These are phyloP conservation scores for Entomobrya multifasciata DNA, from an alignment of 2,888 invertebrate genomes.

Conservation along the genomic window DNA sequence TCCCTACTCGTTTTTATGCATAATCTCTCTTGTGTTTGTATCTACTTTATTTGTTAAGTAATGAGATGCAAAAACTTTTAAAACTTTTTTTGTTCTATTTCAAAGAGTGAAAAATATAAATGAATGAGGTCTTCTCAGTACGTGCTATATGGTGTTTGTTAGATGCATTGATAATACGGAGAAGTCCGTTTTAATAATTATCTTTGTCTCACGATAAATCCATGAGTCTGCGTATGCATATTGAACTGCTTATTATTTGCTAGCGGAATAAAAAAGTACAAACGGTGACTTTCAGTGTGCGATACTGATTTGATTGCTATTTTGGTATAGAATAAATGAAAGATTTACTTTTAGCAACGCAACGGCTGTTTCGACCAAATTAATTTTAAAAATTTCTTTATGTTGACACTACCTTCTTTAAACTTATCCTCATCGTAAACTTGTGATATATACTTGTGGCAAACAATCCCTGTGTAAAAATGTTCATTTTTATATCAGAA, in stretches of 20 bases:
- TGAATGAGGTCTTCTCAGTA: conserved; percentile 10
- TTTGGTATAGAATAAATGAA: too few relatives aligned
- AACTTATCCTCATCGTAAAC: too few relatives aligned
- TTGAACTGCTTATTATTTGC: not conserved
- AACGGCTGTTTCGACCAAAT: too few relatives aligned
- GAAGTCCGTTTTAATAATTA: conserved; percentile 55
- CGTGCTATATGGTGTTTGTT: conserved; percentile 22
- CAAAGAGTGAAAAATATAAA: conserved; percentile 42
- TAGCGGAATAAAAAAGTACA: too few relatives aligned
- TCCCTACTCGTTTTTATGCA: conserved; percentile 13
- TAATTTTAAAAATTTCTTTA: too few relatives aligned
- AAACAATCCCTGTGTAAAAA: too few relatives aligned
- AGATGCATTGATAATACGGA: conserved; percentile 15
- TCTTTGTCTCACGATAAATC: conserved; percentile 51
- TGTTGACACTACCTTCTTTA: too few relatives aligned
- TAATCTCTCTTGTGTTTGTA: conserved; percentile 29
- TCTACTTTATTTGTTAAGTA: conserved; percentile 20
- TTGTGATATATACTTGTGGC: too few relatives aligned
- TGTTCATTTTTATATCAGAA: too few relatives aligned
- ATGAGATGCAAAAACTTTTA: conserved; percentile 64
- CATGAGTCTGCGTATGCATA: not conserved
- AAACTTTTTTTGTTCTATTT: conserved; percentile 49
- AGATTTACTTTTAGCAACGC: too few relatives aligned
- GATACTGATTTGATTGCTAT: too few relatives aligned
- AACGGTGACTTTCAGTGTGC: not conserved